Conservation (phyloP, 2,113 vertebrate genomes). For the Grammomys dolichurus region DNA sequence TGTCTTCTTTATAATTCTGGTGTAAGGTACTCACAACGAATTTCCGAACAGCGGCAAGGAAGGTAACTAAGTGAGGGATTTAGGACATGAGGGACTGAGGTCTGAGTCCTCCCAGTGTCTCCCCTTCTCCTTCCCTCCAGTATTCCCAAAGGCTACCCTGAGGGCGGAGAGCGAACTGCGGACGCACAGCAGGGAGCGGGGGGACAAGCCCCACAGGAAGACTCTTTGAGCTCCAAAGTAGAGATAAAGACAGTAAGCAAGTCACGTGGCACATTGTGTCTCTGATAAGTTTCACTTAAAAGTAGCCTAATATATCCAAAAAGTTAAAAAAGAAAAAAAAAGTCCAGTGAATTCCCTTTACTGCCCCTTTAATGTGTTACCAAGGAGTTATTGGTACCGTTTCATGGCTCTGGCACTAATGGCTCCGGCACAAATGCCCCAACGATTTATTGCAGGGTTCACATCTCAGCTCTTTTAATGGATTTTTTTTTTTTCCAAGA, state of each 20-base stretch:
- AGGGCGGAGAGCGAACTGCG: neutral
- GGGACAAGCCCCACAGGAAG: neutral
- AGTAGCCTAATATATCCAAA: conserved; percentile 54
- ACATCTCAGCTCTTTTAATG: conserved; percentile 82
- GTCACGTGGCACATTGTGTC: conserved; percentile 39
- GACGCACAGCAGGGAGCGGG: neutral
- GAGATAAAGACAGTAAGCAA: conserved; percentile 31
- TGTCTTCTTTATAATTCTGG: neutral
- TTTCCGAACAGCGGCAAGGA: neutral
- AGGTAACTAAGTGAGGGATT: neutral
- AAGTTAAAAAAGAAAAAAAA: neutral
- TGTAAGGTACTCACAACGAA: neutral
- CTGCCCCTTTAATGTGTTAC: conserved; percentile 71
- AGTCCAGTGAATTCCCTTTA: conserved; percentile 41
- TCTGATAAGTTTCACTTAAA: conserved; percentile 60
- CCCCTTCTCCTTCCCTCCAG: neutral
- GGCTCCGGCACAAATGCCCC: conserved; percentile 72
- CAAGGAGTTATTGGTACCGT: conserved; percentile 78
- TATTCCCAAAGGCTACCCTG: neutral
- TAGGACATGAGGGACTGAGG: neutral
- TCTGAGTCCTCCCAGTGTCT: neutral
- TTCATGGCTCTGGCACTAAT: conserved; percentile 74
- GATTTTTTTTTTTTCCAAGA: conserved; percentile 85
- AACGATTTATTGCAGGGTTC: conserved; percentile 85
- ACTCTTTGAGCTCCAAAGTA: neutral